These are phyloP conservation scores for Alaudala cheleensis DNA, from an alignment of 2,113 vertebrate genomes.

Conservation along the genomic window DNA sequence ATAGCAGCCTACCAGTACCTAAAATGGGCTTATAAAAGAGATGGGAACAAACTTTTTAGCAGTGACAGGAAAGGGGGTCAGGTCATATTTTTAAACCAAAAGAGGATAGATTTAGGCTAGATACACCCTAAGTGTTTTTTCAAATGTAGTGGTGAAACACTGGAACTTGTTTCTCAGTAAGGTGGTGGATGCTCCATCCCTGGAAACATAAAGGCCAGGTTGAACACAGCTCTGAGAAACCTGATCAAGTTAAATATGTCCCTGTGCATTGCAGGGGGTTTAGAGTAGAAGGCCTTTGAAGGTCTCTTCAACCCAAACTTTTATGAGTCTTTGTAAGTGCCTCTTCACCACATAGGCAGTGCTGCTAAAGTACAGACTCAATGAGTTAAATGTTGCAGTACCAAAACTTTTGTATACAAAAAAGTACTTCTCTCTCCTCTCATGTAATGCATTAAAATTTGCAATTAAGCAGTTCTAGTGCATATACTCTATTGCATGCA, in stretches of 20 bases:
- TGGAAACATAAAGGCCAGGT: not conserved
- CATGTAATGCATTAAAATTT: not conserved
- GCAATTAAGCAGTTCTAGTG: not conserved
- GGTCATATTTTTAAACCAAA: not conserved
- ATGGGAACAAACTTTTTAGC: not conserved
- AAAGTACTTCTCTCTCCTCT: not conserved
- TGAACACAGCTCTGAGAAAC: not conserved
- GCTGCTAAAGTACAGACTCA: not conserved
- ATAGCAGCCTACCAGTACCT: not conserved
- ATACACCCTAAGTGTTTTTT: not conserved
- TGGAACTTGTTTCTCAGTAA: not conserved
- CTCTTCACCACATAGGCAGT: not conserved
- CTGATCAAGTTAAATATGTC: not conserved
- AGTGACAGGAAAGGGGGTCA: not conserved
- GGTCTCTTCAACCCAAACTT: not conserved
- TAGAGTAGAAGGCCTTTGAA: not conserved
- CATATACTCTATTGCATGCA: not conserved
- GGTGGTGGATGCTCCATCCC: not conserved
- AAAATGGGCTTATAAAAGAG: not conserved
- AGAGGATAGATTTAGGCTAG: not conserved
- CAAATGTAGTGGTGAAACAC: not conserved
- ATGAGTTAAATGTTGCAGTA: not conserved
- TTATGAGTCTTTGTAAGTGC: not conserved
- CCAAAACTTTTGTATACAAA: not conserved
- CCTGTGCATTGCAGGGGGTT: not conserved